Percentiles rank a stretch among this genome's conserved stretches.
Evolutionary conservation across 2,888 invertebrate species (phyloP).

Genomic region (Aethes cnicana): DNA sequence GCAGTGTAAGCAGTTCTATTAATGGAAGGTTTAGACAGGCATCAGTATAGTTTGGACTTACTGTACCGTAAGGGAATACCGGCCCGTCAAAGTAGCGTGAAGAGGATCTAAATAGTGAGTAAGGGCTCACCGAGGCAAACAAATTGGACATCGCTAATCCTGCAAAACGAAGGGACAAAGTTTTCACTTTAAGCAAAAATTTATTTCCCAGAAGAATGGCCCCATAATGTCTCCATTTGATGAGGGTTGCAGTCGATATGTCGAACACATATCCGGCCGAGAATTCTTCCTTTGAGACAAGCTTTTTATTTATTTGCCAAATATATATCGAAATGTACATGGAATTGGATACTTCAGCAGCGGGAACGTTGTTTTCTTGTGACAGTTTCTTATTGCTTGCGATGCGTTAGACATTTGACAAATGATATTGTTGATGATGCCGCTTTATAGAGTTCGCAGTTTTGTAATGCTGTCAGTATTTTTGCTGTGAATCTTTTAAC

Average conservation of each 20-base stretch:
- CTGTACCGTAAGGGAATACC: too few relatives aligned
- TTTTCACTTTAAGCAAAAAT: conserved; percentile 39
- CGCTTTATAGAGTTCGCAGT: neutral
- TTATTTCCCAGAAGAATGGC: conserved; percentile 53
- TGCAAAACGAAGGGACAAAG: conserved; percentile 32
- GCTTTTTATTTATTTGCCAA: conserved; percentile 42
- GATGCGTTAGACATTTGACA: conserved; percentile 25
- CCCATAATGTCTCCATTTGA: conserved; percentile 63
- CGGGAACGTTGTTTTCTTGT: conserved; percentile 23
- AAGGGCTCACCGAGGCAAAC: neutral
- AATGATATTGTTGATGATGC: conserved; percentile 14
- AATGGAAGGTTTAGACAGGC: too few relatives aligned
- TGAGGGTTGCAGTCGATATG: conserved; percentile 60
- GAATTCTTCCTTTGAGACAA: conserved; percentile 43
- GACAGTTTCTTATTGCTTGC: conserved; percentile 28
- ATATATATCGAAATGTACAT: conserved; percentile 22
- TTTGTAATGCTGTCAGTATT: too few relatives aligned
- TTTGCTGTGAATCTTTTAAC: too few relatives aligned
- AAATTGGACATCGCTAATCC: conserved; percentile 1
- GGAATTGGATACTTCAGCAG: conserved; percentile 24
- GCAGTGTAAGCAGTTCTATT: too few relatives aligned
- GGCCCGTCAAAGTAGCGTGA: neutral
- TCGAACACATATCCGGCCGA: conserved; percentile 43
- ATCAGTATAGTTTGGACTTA: too few relatives aligned
- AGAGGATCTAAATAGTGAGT: neutral